Percentiles rank a stretch among this genome's conserved stretches.
phyloP scores from a whole-genome alignment of 1,140 invertebrate species.

The Parapsyche elsis region DNA sequence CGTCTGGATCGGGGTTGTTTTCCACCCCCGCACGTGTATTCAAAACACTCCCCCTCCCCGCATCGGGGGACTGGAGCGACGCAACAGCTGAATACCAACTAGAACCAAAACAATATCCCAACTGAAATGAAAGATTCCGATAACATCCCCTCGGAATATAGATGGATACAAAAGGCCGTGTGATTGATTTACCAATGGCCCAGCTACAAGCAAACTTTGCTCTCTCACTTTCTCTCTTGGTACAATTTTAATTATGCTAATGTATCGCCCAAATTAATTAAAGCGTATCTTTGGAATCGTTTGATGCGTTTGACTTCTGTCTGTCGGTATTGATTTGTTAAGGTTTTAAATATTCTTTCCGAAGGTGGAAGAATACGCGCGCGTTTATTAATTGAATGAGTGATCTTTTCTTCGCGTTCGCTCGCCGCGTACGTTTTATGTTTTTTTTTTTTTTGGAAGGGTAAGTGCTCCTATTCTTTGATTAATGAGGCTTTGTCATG shows the following conservation, averaged over 20 bases:
- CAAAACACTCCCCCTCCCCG: constrained; percentile 12
- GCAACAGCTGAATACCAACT: constrained; percentile 55
- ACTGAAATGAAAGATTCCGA: constrained; percentile 52
- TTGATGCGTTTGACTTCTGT: too few species aligned
- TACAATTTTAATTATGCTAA: neutral
- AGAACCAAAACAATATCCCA: constrained; percentile 54
- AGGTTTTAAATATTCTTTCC: neutral
- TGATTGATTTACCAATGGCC: constrained; percentile 47
- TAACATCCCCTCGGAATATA: constrained; percentile 45
- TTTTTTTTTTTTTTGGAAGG: neutral
- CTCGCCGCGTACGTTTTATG: neutral
- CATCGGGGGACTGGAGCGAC: constrained; percentile 1
- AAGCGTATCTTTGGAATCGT: too few species aligned
- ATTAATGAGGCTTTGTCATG: constrained; percentile 33
- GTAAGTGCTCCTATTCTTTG: constrained; percentile 31
- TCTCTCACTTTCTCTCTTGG: neutral
- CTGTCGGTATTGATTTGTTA: neutral
- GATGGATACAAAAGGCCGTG: constrained; percentile 30
- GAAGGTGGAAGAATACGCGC: neutral
- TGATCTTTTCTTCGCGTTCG: constrained; percentile 28
- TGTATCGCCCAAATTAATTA: neutral
- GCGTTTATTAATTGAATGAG: constrained; percentile 19
- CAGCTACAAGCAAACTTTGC: constrained; percentile 2
- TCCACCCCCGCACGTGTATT: constrained; percentile 30
- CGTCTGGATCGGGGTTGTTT: neutral